Base-by-base conservation (phyloP, 2,113 vertebrate genomes). In the Crotophaga sulcirostris region DNA sequence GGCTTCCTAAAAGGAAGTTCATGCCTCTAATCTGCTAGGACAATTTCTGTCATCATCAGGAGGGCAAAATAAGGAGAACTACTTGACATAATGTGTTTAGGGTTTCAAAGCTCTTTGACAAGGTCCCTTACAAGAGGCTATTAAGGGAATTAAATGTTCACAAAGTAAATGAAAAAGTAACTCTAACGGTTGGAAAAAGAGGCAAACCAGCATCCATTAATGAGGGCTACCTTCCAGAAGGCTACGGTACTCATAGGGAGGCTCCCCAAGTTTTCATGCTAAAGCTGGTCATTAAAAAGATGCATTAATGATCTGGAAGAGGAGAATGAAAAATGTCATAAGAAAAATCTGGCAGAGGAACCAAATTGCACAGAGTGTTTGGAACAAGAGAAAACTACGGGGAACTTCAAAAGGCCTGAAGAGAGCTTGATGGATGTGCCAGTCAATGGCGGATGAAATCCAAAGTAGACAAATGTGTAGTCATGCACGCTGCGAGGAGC, bases 381-480 rank as follows among this genome's bases (percentile, higher is more conserved):
- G 10, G 90, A 96, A 93, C 73, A 90, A 97, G 92, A 79, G 56
- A 96, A 95, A 92, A 79, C 93, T 95, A 96, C 7, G 7, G 94
- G 90, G 88, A 95, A 96, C 95, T 96, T 97, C 96, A 97, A 96
- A 96, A 95, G 93, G 92, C 74, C 60, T 8, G 73, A 89, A 77
- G 84, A 92, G 94, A 97, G 86, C 79, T 92, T 95, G 96, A 94
- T 96, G 96, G 89, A 97, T 94, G 93, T 92, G 76, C 89, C 90
- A 94, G 96, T 92, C 93, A 88, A 93, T 96, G 94, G 94, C 94
- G 15, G 90, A 93, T 93, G 96, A 97, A 97, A 95, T 94, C 95
- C 93, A 93, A 93, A 90, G 93, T 88, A 96, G 96, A 97, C 90
- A 96, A 96, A 96, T 96, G 94, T 44, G 1, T 52, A 91, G 94